Conservation (phyloP, 2,797 vertebrate species). For the Gadopsis marmoratus region DNA sequence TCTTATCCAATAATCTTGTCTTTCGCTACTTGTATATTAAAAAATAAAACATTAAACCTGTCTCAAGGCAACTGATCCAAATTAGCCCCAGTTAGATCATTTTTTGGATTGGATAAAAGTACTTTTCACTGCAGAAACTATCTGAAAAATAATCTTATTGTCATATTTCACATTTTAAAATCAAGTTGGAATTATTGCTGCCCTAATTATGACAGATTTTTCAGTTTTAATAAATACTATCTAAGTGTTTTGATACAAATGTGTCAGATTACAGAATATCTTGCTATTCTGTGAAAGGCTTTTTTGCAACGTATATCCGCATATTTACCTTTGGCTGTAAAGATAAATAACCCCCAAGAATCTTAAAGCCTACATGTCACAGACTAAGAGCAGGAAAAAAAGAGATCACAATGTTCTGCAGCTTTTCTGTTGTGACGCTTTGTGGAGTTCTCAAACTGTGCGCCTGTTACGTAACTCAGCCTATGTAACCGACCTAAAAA, state of each 20-base stretch:
- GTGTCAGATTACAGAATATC: not conserved
- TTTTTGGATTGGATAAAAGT: too few species aligned
- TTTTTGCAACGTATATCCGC: not conserved
- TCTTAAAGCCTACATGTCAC: not conserved
- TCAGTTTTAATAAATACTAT: not conserved
- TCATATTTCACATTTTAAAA: not conserved
- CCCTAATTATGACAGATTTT: not conserved
- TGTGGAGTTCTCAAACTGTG: constrained; percentile 71
- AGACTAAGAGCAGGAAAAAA: not conserved
- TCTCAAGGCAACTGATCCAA: not conserved
- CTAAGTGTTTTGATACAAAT: not conserved
- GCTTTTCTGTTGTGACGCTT: constrained; percentile 59
- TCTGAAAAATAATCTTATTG: not conserved
- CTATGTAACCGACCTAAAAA: constrained; percentile 76
- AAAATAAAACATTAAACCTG: not conserved
- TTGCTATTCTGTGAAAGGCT: not conserved
- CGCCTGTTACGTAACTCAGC: constrained; percentile 77
- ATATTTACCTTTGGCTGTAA: not conserved
- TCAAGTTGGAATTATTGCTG: too few species aligned
- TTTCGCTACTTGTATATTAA: not conserved
- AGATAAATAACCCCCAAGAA: not conserved
- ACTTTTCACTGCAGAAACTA: not conserved
- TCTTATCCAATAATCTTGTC: not conserved
- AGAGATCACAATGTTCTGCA: constrained; percentile 19
- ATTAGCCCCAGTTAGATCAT: too few species aligned